These are phyloP conservation scores for Sphinx pinastri DNA, from an alignment of 2,888 invertebrate species.

Conservation along the genomic window DNA sequence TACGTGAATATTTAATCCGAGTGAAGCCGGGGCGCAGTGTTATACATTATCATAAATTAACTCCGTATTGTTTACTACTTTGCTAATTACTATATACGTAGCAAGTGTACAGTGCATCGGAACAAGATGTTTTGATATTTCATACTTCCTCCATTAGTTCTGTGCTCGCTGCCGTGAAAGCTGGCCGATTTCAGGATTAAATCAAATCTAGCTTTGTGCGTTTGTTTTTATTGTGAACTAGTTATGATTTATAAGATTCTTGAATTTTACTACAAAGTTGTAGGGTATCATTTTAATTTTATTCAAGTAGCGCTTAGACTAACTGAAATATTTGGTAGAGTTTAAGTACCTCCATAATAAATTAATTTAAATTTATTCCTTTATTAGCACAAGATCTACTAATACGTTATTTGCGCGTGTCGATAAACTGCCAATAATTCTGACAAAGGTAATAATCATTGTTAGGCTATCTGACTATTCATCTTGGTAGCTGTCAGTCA, in stretches of 20 bases:
- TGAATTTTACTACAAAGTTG: background rate
- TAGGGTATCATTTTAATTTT: background rate
- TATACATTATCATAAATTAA: background rate
- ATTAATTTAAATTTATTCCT: no score
- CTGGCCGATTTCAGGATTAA: background rate
- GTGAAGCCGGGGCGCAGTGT: no score
- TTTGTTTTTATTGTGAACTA: background rate
- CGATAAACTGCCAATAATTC: constrained; percentile 40
- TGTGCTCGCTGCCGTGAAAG: background rate
- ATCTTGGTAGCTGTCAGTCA: constrained; percentile 48
- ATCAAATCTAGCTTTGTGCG: background rate
- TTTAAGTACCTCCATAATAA: no score
- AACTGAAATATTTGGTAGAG: no score
- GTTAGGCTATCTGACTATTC: constrained; percentile 43
- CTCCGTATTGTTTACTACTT: background rate
- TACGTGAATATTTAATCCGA: no score
- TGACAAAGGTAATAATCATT: constrained; percentile 43
- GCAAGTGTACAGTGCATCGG: background rate
- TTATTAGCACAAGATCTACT: no score
- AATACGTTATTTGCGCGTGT: no score
- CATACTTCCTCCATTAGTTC: background rate
- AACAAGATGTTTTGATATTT: constrained; percentile 13
- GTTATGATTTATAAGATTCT: background rate
- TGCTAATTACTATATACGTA: constrained; percentile 15
- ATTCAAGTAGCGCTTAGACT: background rate